Conservation (phyloP, 2,113 vertebrate genomes). For the Siphamia tubifer region DNA sequence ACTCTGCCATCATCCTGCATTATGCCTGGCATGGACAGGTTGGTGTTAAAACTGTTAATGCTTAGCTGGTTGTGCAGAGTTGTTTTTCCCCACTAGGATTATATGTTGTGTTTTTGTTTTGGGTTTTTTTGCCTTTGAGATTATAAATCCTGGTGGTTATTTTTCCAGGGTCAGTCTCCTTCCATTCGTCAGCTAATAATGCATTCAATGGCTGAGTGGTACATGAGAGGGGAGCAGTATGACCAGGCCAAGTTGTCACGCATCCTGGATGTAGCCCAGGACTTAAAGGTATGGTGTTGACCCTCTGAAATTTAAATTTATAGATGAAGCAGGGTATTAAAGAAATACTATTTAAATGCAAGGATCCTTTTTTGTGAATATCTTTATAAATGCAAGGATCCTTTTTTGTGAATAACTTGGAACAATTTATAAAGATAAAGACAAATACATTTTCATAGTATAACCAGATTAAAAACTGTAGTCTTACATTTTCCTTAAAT, state of each 20-base stretch:
- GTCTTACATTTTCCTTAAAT: neutral
- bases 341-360: no score
- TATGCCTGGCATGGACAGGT: slow-evolving; percentile 99
- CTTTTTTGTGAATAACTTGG: no score
- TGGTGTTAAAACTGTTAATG: slow-evolving; percentile 29
- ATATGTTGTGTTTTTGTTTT: no score
- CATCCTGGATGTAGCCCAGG: slow-evolving; percentile 98
- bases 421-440: no score
- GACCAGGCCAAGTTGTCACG: slow-evolving; percentile 97
- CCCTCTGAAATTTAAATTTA: neutral
- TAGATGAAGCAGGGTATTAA: neutral
- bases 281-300: slow-evolving; percentile 89
- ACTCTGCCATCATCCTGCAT: slow-evolving; percentile 99
- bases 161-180: slow-evolving; percentile 93
- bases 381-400: no score
- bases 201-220: slow-evolving; percentile 99
- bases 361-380: no score
- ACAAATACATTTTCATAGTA: no score
- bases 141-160: neutral
- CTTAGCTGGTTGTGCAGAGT: no score
- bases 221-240: slow-evolving; percentile 98
- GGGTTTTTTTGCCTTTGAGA: neutral
- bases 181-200: slow-evolving; percentile 99
- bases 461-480: no score
- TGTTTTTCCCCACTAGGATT: neutral